phyloP scores from a whole-genome alignment of 2,888 invertebrate genomes.

The Lissonota sp. region DNA sequence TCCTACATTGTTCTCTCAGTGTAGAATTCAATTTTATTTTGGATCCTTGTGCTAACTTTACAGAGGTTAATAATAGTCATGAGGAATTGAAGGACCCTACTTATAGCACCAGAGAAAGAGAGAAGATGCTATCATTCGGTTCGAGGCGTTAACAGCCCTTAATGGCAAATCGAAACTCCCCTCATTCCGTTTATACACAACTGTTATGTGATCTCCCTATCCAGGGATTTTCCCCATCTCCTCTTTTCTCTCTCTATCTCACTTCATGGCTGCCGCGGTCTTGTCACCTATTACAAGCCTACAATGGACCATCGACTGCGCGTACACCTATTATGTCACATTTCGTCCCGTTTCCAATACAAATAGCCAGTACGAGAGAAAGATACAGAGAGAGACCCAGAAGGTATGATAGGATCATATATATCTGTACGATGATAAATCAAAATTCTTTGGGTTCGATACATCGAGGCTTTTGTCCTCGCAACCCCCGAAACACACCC shows the following conservation, averaged over 20 bases:
- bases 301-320: conserved; percentile 81
- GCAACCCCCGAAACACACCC: conserved; percentile 61
- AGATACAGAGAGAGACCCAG: conserved; percentile 7
- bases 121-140: conserved; percentile 58
- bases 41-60: too few relatives aligned
- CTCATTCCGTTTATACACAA: conserved; percentile 46
- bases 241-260: conserved; percentile 36
- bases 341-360: conserved; percentile 82
- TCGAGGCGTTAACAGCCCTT: conserved; percentile 64
- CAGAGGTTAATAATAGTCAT: too few relatives aligned
- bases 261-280: conserved; percentile 73
- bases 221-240: conserved; percentile 41
- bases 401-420: conserved; percentile 28
- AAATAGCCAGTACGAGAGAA: conserved; percentile 73
- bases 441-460: conserved; percentile 80
- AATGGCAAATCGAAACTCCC: conserved; percentile 69
- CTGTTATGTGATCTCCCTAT: conserved; percentile 65
- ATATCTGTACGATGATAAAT: conserved; percentile 79
- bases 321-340: conserved; percentile 81
- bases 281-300: conserved; percentile 81
- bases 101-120: background rate
- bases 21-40: too few relatives aligned
- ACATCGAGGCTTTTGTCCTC: conserved; percentile 68
- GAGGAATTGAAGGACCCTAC: too few relatives aligned
- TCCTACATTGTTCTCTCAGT: too few relatives aligned